Evolutionary conservation across 2,113 vertebrate species (phyloP).

Genomic region (Upupa epops): DNA sequence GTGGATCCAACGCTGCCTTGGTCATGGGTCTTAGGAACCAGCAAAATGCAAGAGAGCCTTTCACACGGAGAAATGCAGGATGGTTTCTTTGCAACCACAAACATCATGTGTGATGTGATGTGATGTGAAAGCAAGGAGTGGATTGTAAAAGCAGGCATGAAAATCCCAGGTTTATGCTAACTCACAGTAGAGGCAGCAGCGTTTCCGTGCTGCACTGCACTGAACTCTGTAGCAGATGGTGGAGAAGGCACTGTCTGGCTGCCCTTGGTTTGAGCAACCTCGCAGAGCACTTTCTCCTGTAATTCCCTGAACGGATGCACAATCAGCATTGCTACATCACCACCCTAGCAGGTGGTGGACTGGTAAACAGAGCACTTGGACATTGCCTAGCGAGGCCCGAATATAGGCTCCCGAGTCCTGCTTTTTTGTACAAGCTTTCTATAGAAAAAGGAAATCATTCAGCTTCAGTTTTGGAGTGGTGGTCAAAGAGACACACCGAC

Average conservation of each 20-base stretch:
- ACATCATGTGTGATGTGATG: accelerated
- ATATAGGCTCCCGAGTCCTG: not conserved
- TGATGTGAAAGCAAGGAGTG: not conserved
- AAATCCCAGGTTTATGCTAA: not conserved
- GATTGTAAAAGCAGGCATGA: not conserved
- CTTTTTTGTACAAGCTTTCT: not conserved
- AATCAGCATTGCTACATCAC: not conserved
- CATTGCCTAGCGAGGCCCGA: not conserved
- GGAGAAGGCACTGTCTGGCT: not conserved
- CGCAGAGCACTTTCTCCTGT: not conserved
- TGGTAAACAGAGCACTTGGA: slow-evolving; percentile 46
- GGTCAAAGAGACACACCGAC: not conserved
- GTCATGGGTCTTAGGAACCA: not conserved
- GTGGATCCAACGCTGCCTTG: not conserved
- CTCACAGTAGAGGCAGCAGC: not conserved
- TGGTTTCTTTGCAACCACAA: not conserved
- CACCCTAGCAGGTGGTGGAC: slow-evolving; percentile 6
- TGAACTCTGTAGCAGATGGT: not conserved
- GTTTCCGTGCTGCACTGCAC: not conserved
- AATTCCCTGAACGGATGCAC: not conserved
- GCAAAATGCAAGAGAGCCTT: not conserved
- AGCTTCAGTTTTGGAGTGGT: not conserved
- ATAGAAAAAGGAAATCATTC: not conserved
- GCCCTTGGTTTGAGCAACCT: not conserved
- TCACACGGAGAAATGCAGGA: not conserved